Evolutionary conservation across 2,113 vertebrate species (phyloP), one percentile per base, ranked within the genome.

Genomic region (Amazona vittata): DNA sequence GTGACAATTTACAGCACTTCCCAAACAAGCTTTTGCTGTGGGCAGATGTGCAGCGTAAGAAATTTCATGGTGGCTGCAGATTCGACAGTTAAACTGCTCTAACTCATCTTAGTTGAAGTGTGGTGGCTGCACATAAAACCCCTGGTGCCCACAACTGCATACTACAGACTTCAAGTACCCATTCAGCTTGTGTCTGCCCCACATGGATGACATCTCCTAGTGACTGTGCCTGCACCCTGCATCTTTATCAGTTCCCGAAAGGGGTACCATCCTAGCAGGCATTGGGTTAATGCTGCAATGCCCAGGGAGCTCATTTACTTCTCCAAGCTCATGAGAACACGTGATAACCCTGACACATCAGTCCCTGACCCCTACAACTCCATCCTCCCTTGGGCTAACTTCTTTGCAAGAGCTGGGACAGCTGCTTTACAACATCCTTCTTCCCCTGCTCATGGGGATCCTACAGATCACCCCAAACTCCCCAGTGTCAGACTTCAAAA

Each of bases 391-490:
- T 67, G 41, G 75, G 95, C 95, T 83, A 64, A 33, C 74, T 39
- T 71, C 83, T 86, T 10, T 47, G 74, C 47, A 60, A 83, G 86
- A 92, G 81, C 75, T 39, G 39, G 60, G 50, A 93, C 92, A 90
- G 94, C 95, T 95, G 95, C 95, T 93, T 68, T 69, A 81, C 83
- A 84, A 16, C 59, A 65, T 53, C 89, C 69, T 89, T 11, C 80
- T 12, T 62, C n/a, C 64, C 43, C 49, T 37, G 63, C 81, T 87
- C 86, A 19, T 1, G 1, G 77, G 1, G 77, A 79, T 96, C 86
- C 71, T 78, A 44, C 64, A 63, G 70, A 78, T 75, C 71, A 35
- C 43, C 63, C 81, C 55, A 1, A 87, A 71, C 10, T 92, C 83
- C 76, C 93, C 75, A 75, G 63, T 2, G 68, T 12, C 53, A 68